A percentile compares a stretch with the other conserved stretches of the same genome.
Conservation (phyloP, 1,140 invertebrate genomes). For the Apis laboriosa region DNA sequence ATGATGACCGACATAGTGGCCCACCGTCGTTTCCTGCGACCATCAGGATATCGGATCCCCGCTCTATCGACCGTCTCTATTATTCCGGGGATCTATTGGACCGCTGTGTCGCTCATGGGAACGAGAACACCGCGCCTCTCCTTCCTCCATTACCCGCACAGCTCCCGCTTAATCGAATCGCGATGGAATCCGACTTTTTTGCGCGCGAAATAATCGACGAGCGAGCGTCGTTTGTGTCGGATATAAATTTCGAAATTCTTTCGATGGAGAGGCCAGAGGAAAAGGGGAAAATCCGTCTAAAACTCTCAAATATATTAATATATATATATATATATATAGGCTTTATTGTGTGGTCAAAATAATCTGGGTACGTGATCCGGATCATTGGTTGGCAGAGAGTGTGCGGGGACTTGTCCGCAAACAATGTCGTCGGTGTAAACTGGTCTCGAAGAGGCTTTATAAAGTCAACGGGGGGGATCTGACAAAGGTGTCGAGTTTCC, state of each 20-base stretch:
- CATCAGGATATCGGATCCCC: conserved; percentile 39
- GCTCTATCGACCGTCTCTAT: conserved; percentile 51
- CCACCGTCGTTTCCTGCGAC: conserved; percentile 56
- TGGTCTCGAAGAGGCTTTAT: not conserved
- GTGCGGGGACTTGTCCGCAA: too few relatives aligned
- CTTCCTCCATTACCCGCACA: too few relatives aligned
- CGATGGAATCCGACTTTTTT: not conserved
- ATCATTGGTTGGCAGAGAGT: too few relatives aligned
- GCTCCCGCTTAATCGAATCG: not conserved
- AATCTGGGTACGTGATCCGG: too few relatives aligned
- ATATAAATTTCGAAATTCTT: too few relatives aligned
- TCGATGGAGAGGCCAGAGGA: too few relatives aligned
- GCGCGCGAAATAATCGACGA: conserved; percentile 6
- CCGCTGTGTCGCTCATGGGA: conserved; percentile 24
- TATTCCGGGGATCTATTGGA: conserved; percentile 51
- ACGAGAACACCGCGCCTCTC: conserved; percentile 14
- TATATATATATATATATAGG: too few relatives aligned
- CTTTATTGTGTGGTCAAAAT: too few relatives aligned
- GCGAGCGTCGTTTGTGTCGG: too few relatives aligned
- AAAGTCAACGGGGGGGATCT: conserved; percentile 4
- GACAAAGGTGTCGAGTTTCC: conserved; percentile 47
- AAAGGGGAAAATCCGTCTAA: too few relatives aligned
- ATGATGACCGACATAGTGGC: conserved; percentile 73
- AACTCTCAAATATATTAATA: too few relatives aligned
- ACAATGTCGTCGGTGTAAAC: too few relatives aligned